Conservation (phyloP, 2,888 invertebrate species). For the Diarsia brunnea region DNA sequence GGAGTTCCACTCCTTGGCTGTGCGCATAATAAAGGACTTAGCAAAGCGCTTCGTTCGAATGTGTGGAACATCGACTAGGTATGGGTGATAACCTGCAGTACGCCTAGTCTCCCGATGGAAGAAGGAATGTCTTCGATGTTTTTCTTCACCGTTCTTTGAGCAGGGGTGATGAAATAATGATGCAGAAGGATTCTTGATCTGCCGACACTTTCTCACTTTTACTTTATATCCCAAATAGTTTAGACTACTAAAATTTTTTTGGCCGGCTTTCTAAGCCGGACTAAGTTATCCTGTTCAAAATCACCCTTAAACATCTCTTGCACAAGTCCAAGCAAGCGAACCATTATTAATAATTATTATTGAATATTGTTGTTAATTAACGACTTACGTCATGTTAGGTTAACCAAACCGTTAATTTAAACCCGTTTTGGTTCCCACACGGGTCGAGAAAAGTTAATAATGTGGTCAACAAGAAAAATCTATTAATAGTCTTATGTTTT, state of each 20-base stretch:
- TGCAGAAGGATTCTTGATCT: neutral
- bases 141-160: neutral
- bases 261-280: slow-evolving; percentile 24
- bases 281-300: slow-evolving; percentile 33
- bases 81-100: too few species aligned
- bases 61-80: too few species aligned
- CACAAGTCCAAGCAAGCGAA: slow-evolving; percentile 38
- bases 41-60: too few species aligned
- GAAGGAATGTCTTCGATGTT: neutral
- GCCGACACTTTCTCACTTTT: neutral
- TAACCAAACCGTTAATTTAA: slow-evolving; percentile 64
- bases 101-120: too few species aligned
- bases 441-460: slow-evolving; percentile 54
- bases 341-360: slow-evolving; percentile 65
- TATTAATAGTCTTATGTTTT: slow-evolving; percentile 50
- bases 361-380: slow-evolving; percentile 68
- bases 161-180: neutral
- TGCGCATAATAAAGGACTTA: too few species aligned
- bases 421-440: slow-evolving; percentile 70
- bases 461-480: slow-evolving; percentile 60
- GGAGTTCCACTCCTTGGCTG: too few species aligned
- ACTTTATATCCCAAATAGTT: neutral
- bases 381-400: slow-evolving; percentile 64
- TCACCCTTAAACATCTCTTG: slow-evolving; percentile 40
- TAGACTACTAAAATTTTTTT: slow-evolving; percentile 2